Conservation (phyloP, 2,797 vertebrate species). For the Sphenodon punctatus region DNA sequence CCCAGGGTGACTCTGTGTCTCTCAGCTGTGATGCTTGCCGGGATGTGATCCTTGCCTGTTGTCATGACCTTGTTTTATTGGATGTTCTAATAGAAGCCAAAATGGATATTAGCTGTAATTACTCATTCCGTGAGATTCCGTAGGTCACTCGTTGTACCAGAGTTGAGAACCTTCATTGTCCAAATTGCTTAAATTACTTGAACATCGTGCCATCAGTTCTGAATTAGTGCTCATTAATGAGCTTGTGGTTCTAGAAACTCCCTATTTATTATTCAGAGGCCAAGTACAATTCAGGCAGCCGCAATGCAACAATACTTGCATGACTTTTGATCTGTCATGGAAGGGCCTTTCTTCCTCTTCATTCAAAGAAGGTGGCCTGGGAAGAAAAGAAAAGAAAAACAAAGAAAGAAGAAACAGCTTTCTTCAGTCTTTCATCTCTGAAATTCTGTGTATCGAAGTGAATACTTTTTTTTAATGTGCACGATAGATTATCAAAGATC, state of each 20-base stretch:
- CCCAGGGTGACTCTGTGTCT: constrained; percentile 60
- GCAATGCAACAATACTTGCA: constrained; percentile 47
- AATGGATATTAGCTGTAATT: constrained; percentile 81
- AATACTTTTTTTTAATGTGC: neutral
- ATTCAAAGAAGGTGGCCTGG: neutral
- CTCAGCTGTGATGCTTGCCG: constrained; percentile 23
- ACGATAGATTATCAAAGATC: constrained; percentile 11
- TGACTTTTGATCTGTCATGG: constrained; percentile 71
- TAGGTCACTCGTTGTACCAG: constrained; percentile 73
- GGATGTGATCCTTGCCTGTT: constrained; percentile 69
- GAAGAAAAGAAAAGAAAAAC: neutral
- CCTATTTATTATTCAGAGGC: constrained; percentile 76
- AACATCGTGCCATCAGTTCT: constrained; percentile 73
- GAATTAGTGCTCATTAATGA: constrained; percentile 80
- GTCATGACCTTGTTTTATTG: constrained; percentile 77
- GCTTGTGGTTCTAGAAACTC: constrained; percentile 72
- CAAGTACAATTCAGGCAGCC: constrained; percentile 71
- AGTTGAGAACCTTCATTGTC: constrained; percentile 78
- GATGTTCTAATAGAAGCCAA: constrained; percentile 71
- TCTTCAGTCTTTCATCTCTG: neutral
- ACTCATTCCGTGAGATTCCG: constrained; percentile 72
- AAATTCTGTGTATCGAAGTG: neutral
- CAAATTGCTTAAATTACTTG: constrained; percentile 75
- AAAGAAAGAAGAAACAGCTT: neutral
- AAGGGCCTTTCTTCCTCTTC: neutral